Evolutionary conservation across 1,140 invertebrate genomes (phyloP).

Genomic region (Rhyacophila brunnea): DNA sequence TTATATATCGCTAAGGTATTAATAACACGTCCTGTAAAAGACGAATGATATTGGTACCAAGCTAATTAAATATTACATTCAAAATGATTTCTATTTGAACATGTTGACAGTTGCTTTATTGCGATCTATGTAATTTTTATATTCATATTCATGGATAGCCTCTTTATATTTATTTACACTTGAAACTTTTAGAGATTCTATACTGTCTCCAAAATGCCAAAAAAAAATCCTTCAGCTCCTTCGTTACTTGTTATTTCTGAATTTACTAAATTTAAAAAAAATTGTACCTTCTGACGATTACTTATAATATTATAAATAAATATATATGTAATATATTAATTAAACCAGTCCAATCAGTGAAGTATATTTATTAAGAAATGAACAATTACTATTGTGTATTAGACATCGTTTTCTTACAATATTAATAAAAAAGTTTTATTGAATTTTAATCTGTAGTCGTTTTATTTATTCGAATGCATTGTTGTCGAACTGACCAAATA

Average conservation of each 20-base stretch:
- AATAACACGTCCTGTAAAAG: no score
- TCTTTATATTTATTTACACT: no score
- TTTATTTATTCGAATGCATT: no score
- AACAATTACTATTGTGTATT: constrained; percentile 11
- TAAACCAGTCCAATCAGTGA: background rate
- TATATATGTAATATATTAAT: background rate
- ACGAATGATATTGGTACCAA: no score
- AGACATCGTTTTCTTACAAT: constrained; percentile 17
- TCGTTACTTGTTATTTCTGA: background rate
- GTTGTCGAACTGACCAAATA: no score
- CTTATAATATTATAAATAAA: background rate
- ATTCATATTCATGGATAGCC: no score
- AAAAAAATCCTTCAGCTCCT: background rate
- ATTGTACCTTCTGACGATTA: background rate
- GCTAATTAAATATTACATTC: no score
- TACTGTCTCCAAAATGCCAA: background rate
- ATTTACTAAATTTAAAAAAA: background rate
- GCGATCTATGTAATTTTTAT: no score
- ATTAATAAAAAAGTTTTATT: constrained; percentile 23
- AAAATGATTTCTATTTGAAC: no score
- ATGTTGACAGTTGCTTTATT: no score
- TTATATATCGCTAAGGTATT: no score
- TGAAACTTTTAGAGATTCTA: background rate
- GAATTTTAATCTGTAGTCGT: background rate
- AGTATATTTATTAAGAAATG: background rate